Base-by-base conservation (phyloP, 2,888 invertebrate genomes). In the Psylliodes chrysocephalus region DNA sequence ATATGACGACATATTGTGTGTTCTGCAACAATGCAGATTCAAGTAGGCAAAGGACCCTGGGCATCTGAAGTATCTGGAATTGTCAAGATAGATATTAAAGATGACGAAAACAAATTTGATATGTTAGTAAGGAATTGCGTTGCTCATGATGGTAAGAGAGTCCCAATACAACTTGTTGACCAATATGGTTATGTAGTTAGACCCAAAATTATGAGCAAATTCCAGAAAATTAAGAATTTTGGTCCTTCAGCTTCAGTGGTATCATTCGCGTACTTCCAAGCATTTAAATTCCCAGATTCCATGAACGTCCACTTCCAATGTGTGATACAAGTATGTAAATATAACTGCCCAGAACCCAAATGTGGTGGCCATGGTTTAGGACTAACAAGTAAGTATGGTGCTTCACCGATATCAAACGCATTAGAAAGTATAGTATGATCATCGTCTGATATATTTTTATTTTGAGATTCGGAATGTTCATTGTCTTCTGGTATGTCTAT, bases 1-100 rank as follows among this genome's bases (percentile, higher is more conserved):
- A n/a, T n/a, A n/a, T n/a, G n/a, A n/a, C n/a, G n/a, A n/a, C n/a
- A n/a, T n/a, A n/a, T n/a, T n/a, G n/a, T n/a, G n/a, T n/a, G n/a
- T n/a, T n/a, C n/a, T n/a, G n/a, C n/a, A n/a, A n/a, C n/a, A n/a
- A 96, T 96, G 95, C 96, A 96, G 83, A 96, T 96, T 75, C 96
- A 96, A 84, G 95, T 95, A 44, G 96, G 96, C 59, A 96, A 96
- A 81, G 96, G 96, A 71, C 96, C 96, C 0, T 96, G 96, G 96
- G 96, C 96, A n/a, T 94, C 94, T 10, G 96, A 96, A 83, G 96
- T 96, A 28, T 95, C 95, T 0, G 96, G 96, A 57, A 95, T 96
- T 77, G 96, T 96, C 6, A 96, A 96, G 84, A 96, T 96, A 71
- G 96, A 96, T 17, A 96, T 96, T 77, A 96, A 96, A 83, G 96